These are phyloP conservation scores for Stichopus chloronotus DNA, from an alignment of 35 echinoderm and acorn worm species.

Conservation along the genomic window DNA sequence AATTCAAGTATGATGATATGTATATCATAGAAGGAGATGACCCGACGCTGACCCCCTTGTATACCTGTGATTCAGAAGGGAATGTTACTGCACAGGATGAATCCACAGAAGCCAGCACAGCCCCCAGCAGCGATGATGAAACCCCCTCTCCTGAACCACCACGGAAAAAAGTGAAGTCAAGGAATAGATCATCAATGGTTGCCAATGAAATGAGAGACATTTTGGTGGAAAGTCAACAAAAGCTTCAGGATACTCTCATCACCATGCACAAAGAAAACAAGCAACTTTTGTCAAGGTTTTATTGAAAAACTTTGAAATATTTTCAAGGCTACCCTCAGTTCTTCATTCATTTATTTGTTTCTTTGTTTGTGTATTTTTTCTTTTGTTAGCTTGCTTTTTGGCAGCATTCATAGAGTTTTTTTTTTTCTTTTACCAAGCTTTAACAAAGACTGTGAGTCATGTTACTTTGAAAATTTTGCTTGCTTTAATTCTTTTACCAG, in stretches of 20 bases:
- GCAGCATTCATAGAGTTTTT: neutral
- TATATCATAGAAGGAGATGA: slow-evolving; percentile 8
- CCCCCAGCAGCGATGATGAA: slow-evolving; percentile 1
- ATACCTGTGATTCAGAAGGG: slow-evolving; percentile 40
- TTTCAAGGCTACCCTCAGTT: neutral
- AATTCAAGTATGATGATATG: slow-evolving; percentile 12
- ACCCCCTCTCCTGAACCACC: neutral
- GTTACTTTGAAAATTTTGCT: neutral
- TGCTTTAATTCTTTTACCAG: neutral
- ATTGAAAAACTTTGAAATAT: slow-evolving; percentile 39
- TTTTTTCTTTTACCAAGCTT: slow-evolving; percentile 28
- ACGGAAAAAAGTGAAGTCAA: neutral
- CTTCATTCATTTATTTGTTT: neutral
- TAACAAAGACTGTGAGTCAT: slow-evolving; percentile 9
- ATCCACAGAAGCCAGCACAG: neutral
- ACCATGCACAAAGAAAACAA: slow-evolving; percentile 30
- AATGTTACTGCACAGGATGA: slow-evolving; percentile 14
- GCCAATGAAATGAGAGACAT: slow-evolving; percentile 17
- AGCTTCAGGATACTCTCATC: slow-evolving; percentile 11
- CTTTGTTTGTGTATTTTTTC: neutral
- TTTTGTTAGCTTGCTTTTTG: neutral
- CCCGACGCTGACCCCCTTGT: neutral
- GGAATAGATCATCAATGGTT: neutral
- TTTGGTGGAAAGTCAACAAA: neutral
- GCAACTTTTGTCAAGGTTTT: neutral